Percentiles rank a stretch among this genome's conserved stretches.
Evolutionary conservation across 2,113 vertebrate species (phyloP).

Genomic region (Platysteira castanea): DNA sequence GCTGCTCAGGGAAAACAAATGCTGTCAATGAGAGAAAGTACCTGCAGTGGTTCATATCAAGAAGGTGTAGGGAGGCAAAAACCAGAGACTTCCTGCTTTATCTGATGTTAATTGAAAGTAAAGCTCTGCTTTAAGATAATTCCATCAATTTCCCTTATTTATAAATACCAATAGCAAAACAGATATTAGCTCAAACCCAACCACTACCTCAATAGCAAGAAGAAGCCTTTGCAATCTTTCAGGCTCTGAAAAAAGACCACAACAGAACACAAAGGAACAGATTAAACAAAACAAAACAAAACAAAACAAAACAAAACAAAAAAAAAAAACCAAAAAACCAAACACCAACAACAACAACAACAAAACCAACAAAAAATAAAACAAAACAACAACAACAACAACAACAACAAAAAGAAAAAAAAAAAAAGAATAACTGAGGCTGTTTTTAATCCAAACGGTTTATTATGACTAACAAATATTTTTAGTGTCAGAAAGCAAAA

Average conservation of each 20-base stretch:
- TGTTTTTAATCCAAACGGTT: neutral
- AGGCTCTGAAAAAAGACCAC: neutral
- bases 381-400: too few species aligned
- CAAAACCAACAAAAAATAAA: neutral
- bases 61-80: neutral
- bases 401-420: neutral
- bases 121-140: neutral
- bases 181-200: neutral
- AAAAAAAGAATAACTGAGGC: neutral
- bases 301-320: too few species aligned
- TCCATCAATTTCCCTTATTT: neutral
- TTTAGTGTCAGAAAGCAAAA: constrained; percentile 16
- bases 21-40: neutral
- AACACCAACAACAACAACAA: too few species aligned
- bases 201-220: neutral
- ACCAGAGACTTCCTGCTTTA: neutral
- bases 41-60: neutral
- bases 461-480: constrained; percentile 9
- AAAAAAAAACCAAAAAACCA: too few species aligned
- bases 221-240: neutral
- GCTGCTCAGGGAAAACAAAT: neutral
- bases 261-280: neutral
- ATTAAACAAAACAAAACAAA: neutral
- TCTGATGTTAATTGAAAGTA: neutral
- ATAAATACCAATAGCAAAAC: neutral